Evolutionary conservation across 1,140 invertebrate species (phyloP).

Genomic region (Geopemphigus sp.): DNA sequence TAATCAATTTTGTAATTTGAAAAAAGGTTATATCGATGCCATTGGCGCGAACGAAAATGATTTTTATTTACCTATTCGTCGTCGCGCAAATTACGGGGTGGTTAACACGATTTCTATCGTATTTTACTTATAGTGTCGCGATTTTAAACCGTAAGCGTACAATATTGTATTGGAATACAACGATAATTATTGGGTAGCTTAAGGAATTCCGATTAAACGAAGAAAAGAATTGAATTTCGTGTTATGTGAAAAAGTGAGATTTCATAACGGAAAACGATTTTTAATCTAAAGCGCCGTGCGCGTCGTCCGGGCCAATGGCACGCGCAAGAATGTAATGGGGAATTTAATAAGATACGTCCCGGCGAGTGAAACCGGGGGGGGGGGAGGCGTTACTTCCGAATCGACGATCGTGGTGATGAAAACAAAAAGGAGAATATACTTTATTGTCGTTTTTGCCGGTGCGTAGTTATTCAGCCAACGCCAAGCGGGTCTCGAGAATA

Average conservation of each 20-base stretch:
- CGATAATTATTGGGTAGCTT: no score
- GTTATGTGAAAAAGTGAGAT: neutral
- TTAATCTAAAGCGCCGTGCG: neutral
- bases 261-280: conserved; percentile 26
- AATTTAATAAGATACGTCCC: neutral
- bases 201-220: conserved; percentile 38
- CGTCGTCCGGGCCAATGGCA: neutral
- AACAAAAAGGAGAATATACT: no score
- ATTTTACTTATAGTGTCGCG: no score
- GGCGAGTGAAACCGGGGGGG: neutral
- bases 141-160: no score
- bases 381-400: neutral
- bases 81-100: no score
- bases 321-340: conserved; percentile 15
- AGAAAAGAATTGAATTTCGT: neutral
- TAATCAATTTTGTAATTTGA: no score
- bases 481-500: neutral
- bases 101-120: no score
- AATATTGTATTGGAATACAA: no score
- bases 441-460: no score
- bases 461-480: neutral
- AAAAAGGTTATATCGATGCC: no score
- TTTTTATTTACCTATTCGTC: no score
- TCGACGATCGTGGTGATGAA: neutral
- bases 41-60: no score